These are phyloP conservation scores for Bucorvus abyssinicus DNA, from an alignment of 2,797 vertebrate species.

Conservation along the genomic window DNA sequence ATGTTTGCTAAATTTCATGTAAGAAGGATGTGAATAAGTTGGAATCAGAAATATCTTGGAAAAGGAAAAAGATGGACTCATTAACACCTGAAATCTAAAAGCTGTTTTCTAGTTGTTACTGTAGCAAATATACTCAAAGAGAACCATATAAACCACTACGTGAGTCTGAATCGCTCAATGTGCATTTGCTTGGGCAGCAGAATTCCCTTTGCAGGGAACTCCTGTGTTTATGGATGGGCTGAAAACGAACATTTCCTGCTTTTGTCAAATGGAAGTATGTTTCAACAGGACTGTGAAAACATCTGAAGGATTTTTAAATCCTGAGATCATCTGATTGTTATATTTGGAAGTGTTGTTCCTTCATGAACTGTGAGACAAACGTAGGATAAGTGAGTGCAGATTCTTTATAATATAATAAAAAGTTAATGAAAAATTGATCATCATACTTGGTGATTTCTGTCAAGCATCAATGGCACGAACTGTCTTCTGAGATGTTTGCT, in stretches of 20 bases:
- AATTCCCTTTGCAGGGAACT: constrained; percentile 54
- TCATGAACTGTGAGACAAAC: constrained; percentile 9
- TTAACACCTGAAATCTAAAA: constrained; percentile 47
- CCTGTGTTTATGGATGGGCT: constrained; percentile 47
- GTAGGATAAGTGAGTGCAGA: constrained; percentile 27
- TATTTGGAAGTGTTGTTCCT: constrained; percentile 47
- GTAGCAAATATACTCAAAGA: constrained; percentile 58
- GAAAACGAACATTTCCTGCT: constrained; percentile 62
- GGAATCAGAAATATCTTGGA: neutral
- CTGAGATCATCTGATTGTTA: constrained; percentile 48
- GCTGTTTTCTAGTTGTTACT: constrained; percentile 38
- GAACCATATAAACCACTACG: constrained; percentile 41
- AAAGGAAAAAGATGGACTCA: neutral
- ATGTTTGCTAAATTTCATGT: neutral
- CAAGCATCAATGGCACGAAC: neutral
- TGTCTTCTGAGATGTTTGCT: constrained; percentile 26
- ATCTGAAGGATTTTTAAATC: constrained; percentile 58
- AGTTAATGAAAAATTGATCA: neutral
- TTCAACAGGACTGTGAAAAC: constrained; percentile 56
- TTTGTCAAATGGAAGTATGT: constrained; percentile 50
- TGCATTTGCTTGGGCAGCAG: constrained; percentile 54
- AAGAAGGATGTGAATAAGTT: neutral
- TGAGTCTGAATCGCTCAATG: constrained; percentile 47
- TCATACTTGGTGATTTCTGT: neutral
- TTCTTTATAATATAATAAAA: constrained; percentile 26